Evolutionary conservation across 1,140 invertebrate species (phyloP), one percentile per base, ranked within the genome.

Genomic region (Bombus turneri): DNA sequence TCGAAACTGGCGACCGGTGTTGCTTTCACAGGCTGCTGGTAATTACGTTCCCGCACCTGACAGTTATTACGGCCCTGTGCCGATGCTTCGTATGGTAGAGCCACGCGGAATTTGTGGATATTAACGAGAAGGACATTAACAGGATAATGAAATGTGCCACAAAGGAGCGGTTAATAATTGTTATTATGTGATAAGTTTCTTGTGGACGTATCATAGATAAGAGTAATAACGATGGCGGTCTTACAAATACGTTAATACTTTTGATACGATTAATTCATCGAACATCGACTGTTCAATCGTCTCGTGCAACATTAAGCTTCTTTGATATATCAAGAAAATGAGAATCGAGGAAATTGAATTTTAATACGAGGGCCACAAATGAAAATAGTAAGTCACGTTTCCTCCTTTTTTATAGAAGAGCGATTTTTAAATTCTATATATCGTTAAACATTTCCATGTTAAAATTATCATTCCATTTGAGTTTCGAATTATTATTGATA

Each of bases 1-100:
- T 81, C 43, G 68, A 73, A 72, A 83, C 74, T 25, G 41, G 75
- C 57, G 66, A 69, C 53, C 62, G 28, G 76, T 69, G 76, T 69
- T 37, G 62, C 64, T 81, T 82, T 86, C 71, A 37, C 62, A 39
- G n/a, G 64, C 66, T 43, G 41, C 37, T 69, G 47, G 66, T 86
- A 86, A 86, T 86, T 86, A 86, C 73, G 81, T 83, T 62, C 47
- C 85, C 53, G 77, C 80, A 76, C 39, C 81, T 86, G 85, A 86
- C 85, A 86, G 80, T 83, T 86, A 86, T 86, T 86, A 86, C 85
- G 53, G 28, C 25, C 73, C 47, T 72, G 64, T 34, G 31, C 62
- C 78, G 69, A 47, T 75, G 47, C 66, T 31, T 41, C 22, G 59
- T 28, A 41, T 37, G 39, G 37, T 34, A 53, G 34, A 86, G 6